These are phyloP conservation scores for Danio tinwini DNA, from an alignment of 2,797 vertebrate species.

Conservation along the genomic window DNA sequence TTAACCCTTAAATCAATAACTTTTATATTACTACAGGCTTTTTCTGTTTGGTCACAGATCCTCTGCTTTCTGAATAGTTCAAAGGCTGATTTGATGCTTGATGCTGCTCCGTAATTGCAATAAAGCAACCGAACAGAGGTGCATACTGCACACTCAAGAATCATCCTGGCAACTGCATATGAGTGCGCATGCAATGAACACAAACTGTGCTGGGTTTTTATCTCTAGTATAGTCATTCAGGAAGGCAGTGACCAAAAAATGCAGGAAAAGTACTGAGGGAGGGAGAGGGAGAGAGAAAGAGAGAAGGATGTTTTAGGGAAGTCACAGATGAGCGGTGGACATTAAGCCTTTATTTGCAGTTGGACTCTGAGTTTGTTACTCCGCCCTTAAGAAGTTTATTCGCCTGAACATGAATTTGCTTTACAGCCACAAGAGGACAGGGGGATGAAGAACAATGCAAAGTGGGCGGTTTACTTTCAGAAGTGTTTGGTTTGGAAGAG, in stretches of 20 bases:
- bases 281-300: slow-evolving; percentile 31
- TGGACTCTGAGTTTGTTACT: slow-evolving; percentile 13
- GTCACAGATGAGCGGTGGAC: slow-evolving; percentile 18
- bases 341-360: slow-evolving; percentile 45
- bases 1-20: neutral
- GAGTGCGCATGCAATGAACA: neutral
- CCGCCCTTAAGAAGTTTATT: slow-evolving; percentile 30
- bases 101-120: neutral
- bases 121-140: neutral
- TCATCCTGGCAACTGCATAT: neutral
- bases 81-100: neutral
- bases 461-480: slow-evolving; percentile 11
- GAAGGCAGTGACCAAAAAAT: slow-evolving; percentile 19
- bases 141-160: neutral
- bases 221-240: slow-evolving; percentile 35
- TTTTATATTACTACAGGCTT: neutral
- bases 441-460: neutral
- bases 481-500: slow-evolving; percentile 19
- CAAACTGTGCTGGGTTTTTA: slow-evolving; percentile 19
- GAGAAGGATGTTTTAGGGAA: neutral
- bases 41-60: neutral
- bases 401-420: slow-evolving; percentile 18
- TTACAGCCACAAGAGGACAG: slow-evolving; percentile 6
- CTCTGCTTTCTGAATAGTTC: neutral
- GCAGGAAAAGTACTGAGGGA: slow-evolving; percentile 10